A percentile compares a stretch with the other conserved stretches of the same genome.
phyloP scores from a whole-genome alignment of 2,113 vertebrate genomes.

The Aspidoscelis tigris region DNA sequence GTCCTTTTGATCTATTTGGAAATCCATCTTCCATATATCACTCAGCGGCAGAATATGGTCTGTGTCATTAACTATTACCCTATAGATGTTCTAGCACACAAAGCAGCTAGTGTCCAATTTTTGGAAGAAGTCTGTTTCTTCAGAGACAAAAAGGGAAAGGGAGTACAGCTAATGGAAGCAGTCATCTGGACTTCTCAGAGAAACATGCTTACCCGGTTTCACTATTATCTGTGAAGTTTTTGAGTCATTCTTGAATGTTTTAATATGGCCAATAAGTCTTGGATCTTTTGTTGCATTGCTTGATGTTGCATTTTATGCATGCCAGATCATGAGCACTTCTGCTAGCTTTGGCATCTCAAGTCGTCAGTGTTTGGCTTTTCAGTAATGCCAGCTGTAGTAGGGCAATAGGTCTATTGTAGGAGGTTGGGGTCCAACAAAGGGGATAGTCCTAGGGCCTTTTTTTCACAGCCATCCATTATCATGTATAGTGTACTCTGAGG shows the following conservation, averaged over 20 bases:
- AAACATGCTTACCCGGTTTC: background rate
- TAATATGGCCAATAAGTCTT: background rate
- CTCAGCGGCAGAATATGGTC: too few relatives aligned
- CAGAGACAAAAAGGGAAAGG: background rate
- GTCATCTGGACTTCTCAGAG: background rate
- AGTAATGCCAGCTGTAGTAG: background rate
- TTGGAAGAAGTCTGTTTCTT: background rate
- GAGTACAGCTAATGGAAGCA: background rate
- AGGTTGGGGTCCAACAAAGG: conserved; percentile 9
- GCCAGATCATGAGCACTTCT: background rate
- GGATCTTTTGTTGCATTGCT: background rate
- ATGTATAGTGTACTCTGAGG: background rate
- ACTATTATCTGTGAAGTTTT: background rate
- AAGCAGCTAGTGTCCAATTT: background rate
- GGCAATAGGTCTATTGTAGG: rapidly evolving
- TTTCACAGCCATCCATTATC: background rate
- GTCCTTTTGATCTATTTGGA: too few relatives aligned
- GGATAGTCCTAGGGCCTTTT: background rate
- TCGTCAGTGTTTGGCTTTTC: background rate
- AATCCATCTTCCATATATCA: too few relatives aligned
- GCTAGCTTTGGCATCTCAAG: background rate
- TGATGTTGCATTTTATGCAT: background rate
- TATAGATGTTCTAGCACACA: too few relatives aligned
- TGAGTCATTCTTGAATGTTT: background rate
- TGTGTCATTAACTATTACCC: too few relatives aligned